Percentiles rank a stretch among this genome's conserved stretches.
Evolutionary conservation across 2,113 vertebrate species (phyloP).

Genomic region (Ictalurus punctatus): DNA sequence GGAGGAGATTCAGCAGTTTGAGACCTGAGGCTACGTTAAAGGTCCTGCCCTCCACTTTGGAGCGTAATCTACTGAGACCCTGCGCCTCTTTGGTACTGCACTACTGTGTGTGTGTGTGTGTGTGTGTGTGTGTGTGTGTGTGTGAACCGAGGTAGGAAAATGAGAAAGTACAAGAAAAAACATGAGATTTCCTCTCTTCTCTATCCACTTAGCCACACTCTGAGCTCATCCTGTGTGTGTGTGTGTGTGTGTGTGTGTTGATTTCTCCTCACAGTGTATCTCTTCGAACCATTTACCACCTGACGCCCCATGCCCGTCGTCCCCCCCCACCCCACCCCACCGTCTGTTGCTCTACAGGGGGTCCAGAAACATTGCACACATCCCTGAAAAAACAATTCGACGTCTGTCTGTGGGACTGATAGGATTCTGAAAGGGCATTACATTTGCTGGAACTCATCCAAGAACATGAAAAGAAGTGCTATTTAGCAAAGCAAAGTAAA

Average conservation of each 20-base stretch:
- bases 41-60: constrained; percentile 47
- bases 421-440: no score
- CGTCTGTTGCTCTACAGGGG: background rate
- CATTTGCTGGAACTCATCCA: background rate
- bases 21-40: constrained; percentile 43
- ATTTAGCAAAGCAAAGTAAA: background rate
- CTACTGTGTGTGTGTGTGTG: constrained; percentile 27
- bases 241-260: constrained; percentile 1
- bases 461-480: background rate
- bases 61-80: constrained; percentile 40
- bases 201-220: constrained; percentile 28
- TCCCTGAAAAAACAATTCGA: background rate
- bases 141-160: constrained; percentile 28
- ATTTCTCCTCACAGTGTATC: constrained; percentile 42
- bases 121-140: constrained; percentile 32
- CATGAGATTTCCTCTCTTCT: constrained; percentile 47
- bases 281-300: constrained; percentile 38
- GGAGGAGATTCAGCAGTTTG: constrained; percentile 29
- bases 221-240: constrained; percentile 43
- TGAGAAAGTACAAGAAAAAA: constrained; percentile 27
- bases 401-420: background rate
- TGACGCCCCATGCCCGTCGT: background rate
- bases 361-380: background rate
- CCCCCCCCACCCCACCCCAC: background rate
- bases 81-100: background rate